Base-by-base conservation (phyloP, 2,797 vertebrate species). In the Serranus cabrilla region DNA sequence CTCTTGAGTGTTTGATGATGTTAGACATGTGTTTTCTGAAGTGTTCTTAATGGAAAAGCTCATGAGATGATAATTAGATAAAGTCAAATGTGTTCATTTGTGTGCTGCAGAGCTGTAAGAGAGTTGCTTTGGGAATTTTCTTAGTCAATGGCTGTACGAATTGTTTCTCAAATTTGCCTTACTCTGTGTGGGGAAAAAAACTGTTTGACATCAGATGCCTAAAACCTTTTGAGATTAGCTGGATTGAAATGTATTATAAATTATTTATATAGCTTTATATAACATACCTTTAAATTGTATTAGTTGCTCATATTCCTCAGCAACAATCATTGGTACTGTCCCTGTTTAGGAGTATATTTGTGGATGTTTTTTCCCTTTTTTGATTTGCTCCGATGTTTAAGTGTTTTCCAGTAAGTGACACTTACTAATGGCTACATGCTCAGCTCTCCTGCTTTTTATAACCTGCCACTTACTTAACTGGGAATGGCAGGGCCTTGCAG, bases 381-480 rank as follows among this genome's bases (percentile, higher is more conserved):
- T 62, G 45, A 80, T 74, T 52, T 62, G 58, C 51, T 81, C 43
- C 45, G 27, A 34, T 50, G 59, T 88, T 83, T 75, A 81, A 88
- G 76, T 74, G 76, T 88, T 89, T 88, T 85, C 61, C 73, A 78
- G 62, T 76, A 81, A 81, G 58, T 82, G 80, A 77, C 77, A 79
- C 74, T 79, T 62, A 82, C 65, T 78, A 74, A 83, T 84, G 70
- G 85, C 80, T 71, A 65, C 74, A 82, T 57, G 79, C 45, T 34
- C 73, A 68, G 71, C 83, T 88, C 87, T 47, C 76, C 76, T 82
- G 87, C 91, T 95, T 93, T 95, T 95, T 91, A 92, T 95, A 94
- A 87, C 92, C 82, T 58, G 66, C 79, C 93, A 92, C 92, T 94
- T 91, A 84, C 85, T 84, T 87, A 81, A 84, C 84, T 78, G 86